Conservation (phyloP, 2,888 invertebrate genomes). For the Callosobruchus maculatus region DNA sequence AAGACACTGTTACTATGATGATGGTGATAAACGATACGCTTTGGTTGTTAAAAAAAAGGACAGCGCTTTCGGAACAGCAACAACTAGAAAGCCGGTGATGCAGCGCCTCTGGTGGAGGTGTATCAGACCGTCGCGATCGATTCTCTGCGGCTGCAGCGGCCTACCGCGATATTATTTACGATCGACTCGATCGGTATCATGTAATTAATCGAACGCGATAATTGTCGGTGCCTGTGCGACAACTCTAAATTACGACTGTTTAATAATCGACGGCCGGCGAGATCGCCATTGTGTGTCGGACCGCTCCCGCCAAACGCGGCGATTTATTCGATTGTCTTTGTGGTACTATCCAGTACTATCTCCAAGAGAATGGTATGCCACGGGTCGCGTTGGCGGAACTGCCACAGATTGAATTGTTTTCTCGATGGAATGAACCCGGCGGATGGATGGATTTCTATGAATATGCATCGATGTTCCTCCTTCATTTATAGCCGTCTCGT, state of each 20-base stretch:
- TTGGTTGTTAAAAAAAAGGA: too few species aligned
- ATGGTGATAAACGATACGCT: too few species aligned
- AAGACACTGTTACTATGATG: too few species aligned
- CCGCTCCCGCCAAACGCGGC: neutral
- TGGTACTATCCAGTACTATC: too few species aligned
- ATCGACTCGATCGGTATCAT: conserved; percentile 21
- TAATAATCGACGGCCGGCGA: conserved; percentile 25
- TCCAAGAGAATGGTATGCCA: neutral
- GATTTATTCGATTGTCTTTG: neutral
- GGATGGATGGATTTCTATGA: neutral
- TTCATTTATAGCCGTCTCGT: neutral
- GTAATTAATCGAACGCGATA: conserved; percentile 44
- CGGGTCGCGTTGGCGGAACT: neutral
- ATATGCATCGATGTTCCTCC: neutral
- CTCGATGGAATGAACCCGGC: neutral
- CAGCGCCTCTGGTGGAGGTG: neutral
- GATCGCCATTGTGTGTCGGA: neutral
- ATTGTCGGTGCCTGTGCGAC: conserved; percentile 37
- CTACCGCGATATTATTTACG: conserved; percentile 16
- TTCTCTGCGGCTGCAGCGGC: conserved; percentile 4
- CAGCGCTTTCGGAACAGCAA: neutral
- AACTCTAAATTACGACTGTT: conserved; percentile 42
- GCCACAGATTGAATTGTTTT: neutral
- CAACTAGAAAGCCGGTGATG: neutral
- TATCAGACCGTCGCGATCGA: neutral